phyloP scores from a whole-genome alignment of 2,113 vertebrate genomes.

The Noturus placidus region DNA sequence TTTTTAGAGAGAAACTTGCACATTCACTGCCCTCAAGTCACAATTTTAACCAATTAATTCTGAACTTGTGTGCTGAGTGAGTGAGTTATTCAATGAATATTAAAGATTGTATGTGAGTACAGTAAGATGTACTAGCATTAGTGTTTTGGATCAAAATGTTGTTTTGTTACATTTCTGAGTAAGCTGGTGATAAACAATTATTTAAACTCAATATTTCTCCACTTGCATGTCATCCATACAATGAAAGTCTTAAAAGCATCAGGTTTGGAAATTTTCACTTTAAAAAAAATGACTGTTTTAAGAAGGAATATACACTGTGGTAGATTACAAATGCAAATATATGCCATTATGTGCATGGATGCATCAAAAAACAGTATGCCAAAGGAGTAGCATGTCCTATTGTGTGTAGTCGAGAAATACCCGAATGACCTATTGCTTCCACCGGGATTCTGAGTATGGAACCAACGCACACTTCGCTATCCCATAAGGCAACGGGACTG shows the following conservation, averaged over 20 bases:
- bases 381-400: too few relatives aligned
- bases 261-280: not conserved
- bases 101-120: not conserved
- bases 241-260: not conserved
- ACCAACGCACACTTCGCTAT: too few relatives aligned
- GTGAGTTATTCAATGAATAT: not conserved
- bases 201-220: not conserved
- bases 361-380: too few relatives aligned
- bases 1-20: not conserved
- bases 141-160: not conserved
- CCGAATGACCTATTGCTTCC: too few relatives aligned
- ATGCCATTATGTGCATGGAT: not conserved
- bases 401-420: too few relatives aligned
- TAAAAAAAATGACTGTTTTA: not conserved
- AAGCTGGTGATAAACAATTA: not conserved
- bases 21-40: not conserved
- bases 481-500: too few relatives aligned
- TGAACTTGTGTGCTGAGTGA: not conserved
- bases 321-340: too few relatives aligned
- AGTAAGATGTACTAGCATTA: not conserved
- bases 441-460: too few relatives aligned
- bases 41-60: not conserved
- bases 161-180: not conserved
- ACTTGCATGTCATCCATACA: not conserved
- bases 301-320: too few relatives aligned